phyloP scores from a whole-genome alignment of 2,888 invertebrate species.

The Gymnocheta viridis region DNA sequence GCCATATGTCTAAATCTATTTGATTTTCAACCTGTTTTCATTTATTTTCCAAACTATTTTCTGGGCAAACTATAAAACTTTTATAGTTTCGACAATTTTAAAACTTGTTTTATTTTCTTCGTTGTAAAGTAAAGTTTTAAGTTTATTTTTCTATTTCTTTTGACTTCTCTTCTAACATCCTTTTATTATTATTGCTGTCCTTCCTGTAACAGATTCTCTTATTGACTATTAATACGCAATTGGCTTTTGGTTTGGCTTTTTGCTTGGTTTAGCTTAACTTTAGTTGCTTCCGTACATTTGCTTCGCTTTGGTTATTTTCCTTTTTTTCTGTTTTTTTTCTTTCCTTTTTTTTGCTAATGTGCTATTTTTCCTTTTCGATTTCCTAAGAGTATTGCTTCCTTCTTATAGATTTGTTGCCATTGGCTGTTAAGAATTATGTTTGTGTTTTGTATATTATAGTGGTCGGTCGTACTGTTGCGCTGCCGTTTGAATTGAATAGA shows the following conservation, averaged over 20 bases:
- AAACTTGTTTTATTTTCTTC: not conserved
- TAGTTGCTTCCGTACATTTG: constrained; percentile 15
- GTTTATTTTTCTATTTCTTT: constrained; percentile 2
- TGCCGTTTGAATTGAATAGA: constrained; percentile 52
- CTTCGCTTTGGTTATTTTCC: not conserved
- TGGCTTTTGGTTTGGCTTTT: constrained; percentile 62
- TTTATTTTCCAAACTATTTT: not conserved
- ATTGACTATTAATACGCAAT: constrained; percentile 69
- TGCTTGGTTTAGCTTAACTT: constrained; percentile 44
- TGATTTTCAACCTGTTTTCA: not conserved
- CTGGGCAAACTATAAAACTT: not conserved
- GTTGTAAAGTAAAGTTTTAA: constrained; percentile 57
- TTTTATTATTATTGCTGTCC: constrained; percentile 55
- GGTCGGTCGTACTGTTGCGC: constrained; percentile 49
- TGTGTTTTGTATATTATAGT: constrained; percentile 5
- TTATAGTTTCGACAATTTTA: not conserved
- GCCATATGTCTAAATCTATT: not conserved
- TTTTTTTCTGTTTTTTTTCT: not conserved
- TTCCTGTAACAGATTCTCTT: constrained; percentile 65
- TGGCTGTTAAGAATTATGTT: not conserved
- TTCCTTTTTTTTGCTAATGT: constrained; percentile 1
- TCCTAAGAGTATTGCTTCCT: constrained; percentile 50
- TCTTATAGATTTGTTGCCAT: constrained; percentile 30
- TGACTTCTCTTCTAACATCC: constrained; percentile 3
- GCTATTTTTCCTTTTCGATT: constrained; percentile 35